phyloP scores from a whole-genome alignment of 2,797 vertebrate genomes.

The Spea hammondii region DNA sequence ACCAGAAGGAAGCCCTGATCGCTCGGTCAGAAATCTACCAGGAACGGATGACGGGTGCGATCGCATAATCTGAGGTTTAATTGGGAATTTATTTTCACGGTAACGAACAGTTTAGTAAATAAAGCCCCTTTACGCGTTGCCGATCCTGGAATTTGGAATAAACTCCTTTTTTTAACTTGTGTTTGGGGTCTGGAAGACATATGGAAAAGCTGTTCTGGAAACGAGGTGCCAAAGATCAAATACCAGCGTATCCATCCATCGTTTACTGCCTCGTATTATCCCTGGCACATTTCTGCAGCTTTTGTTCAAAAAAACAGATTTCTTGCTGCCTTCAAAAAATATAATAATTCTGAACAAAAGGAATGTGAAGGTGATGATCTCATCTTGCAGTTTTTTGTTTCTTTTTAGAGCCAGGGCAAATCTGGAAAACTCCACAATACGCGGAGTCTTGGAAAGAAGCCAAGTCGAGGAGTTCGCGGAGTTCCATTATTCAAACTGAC shows the following conservation, averaged over 20 bases:
- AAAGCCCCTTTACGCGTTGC: no score
- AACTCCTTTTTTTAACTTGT: conserved; percentile 1
- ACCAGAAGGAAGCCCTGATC: no score
- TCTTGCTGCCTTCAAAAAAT: conserved; percentile 28
- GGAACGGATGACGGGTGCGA: no score
- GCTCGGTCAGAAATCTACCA: no score
- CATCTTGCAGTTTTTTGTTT: background rate
- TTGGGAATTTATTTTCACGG: no score
- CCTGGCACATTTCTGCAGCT: conserved; percentile 10
- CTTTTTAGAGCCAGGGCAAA: background rate
- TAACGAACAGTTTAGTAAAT: no score
- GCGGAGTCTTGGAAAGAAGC: background rate
- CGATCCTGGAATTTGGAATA: conserved; percentile 5
- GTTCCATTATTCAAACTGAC: conserved; percentile 13
- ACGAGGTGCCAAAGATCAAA: conserved; percentile 44
- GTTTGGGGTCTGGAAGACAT: conserved; percentile 13
- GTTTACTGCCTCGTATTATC: conserved; percentile 34
- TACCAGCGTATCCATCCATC: conserved; percentile 15
- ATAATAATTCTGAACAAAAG: conserved; percentile 44
- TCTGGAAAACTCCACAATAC: conserved; percentile 2
- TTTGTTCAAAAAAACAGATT: conserved; percentile 8
- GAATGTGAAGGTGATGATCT: conserved; percentile 39
- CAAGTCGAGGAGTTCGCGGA: conserved; percentile 8
- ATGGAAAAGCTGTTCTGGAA: conserved; percentile 15
- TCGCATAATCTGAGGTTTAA: no score